A percentile compares a stretch with the other conserved stretches of the same genome.
Evolutionary conservation across 2,888 invertebrate species (phyloP).

Genomic region (Chesias legatella): DNA sequence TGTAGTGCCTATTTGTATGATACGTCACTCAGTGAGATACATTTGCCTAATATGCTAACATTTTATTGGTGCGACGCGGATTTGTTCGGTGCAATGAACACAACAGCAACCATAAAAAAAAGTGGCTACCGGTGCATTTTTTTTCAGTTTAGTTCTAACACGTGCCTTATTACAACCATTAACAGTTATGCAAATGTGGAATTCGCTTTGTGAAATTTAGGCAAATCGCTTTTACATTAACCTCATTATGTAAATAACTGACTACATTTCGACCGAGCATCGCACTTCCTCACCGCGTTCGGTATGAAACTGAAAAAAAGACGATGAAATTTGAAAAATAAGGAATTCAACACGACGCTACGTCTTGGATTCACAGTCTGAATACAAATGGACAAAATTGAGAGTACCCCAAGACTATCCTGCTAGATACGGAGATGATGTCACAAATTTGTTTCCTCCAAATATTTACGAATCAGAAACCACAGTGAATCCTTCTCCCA

Average conservation of each 20-base stretch:
- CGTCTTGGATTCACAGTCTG: constrained; percentile 24
- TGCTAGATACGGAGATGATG: constrained; percentile 49
- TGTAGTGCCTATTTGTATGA: too few relatives aligned
- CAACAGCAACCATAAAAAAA: too few relatives aligned
- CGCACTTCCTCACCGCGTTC: constrained; percentile 16
- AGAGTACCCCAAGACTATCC: constrained; percentile 49
- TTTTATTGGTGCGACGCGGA: too few relatives aligned
- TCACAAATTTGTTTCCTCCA: constrained; percentile 37
- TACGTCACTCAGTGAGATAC: too few relatives aligned
- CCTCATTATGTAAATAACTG: constrained; percentile 20
- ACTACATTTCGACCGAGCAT: constrained; percentile 17
- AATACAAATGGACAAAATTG: constrained; percentile 62
- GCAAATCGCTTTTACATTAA: constrained; percentile 32
- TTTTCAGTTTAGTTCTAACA: constrained; percentile 35
- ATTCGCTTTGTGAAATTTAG: constrained; percentile 37
- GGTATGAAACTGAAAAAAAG: constrained; percentile 37
- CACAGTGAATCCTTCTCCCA: constrained; percentile 4
- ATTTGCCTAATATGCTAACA: too few relatives aligned
- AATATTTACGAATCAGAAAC: constrained; percentile 26
- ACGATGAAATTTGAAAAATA: constrained; percentile 48
- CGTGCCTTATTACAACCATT: constrained; percentile 36
- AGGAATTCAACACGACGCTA: constrained; percentile 51
- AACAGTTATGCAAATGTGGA: constrained; percentile 43
- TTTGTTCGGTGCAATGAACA: too few relatives aligned
- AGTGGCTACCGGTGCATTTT: constrained; percentile 40